Evolutionary conservation across 1,140 invertebrate species (phyloP), one percentile per base, ranked within the genome.

Genomic region (Lamellibrachia luymesi): DNA sequence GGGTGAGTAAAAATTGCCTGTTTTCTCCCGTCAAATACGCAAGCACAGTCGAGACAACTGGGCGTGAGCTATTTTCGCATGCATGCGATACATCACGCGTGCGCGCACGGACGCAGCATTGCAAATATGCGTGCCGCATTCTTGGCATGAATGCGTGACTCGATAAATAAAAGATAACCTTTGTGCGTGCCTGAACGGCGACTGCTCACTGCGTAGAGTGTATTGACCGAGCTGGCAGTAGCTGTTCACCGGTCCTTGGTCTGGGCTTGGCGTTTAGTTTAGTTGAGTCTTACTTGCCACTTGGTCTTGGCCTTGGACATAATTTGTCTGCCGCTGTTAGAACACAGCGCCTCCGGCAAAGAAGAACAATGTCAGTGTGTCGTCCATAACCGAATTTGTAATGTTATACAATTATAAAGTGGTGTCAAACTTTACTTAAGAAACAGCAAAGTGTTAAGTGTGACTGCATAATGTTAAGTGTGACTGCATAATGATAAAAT

Each of bases 51-150:
- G 13, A 80, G 64, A 80, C 64, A 80, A 80, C 64, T 80, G 64
- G 64, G 64, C 64, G 64, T 80, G 64, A 80, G 64, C 64, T 80
- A 93, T 92, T 94, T 94, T 94, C 80, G 93, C 94, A 95, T 95
- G 95, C 94, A 95, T 94, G 94, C 94, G 94, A 94, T 92, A 93
- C 94, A 94, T 95, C 95, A 95, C 95, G 94, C 95, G 95, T 94
- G 95, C 95, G 95, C 95, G 93, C 93, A 94, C 94, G 94, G 92
- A 17, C 52, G 92, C 64, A 80, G 64, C 17, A 22, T 80, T 80
- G 64, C 64, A 80, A 80, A 80, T 80, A 80, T 92, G 91, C 93
- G 94, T 92, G 94, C 93, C 93, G 93, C 90, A 93, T 94, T 94
- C 92, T 92, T 90, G 27, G 52, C 90, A 93, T 93, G 91, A 91